phyloP scores from a whole-genome alignment of 2,888 invertebrate genomes.

The Malacosoma neustria region DNA sequence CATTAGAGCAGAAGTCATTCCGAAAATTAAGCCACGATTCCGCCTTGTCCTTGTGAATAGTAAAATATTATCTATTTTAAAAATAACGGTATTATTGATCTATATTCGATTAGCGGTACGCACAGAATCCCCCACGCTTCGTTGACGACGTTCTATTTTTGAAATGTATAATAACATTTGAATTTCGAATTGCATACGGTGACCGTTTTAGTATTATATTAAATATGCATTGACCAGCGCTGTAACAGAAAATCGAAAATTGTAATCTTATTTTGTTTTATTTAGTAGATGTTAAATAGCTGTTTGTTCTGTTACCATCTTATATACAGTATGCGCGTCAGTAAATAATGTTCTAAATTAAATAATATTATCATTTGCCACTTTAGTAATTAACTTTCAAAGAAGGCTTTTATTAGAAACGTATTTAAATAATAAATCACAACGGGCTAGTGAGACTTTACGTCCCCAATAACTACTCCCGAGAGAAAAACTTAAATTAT shows the following conservation, averaged over 20 bases:
- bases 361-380: constrained; percentile 1
- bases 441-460: too few species aligned
- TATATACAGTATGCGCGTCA: constrained; percentile 15
- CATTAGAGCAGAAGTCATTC: too few species aligned
- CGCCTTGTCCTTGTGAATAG: too few species aligned
- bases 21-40: too few species aligned
- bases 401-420: too few species aligned
- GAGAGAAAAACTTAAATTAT: too few species aligned
- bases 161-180: constrained; percentile 36
- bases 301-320: constrained; percentile 13
- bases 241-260: constrained; percentile 21
- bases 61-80: not conserved
- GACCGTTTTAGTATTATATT: constrained; percentile 48
- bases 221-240: constrained; percentile 40
- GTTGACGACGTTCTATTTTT: constrained; percentile 39
- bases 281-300: constrained; percentile 35
- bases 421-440: too few species aligned
- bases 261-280: constrained; percentile 26
- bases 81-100: constrained; percentile 1
- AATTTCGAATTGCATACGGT: constrained; percentile 40
- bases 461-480: too few species aligned
- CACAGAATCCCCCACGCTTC: constrained; percentile 11
- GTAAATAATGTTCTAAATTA: constrained; percentile 1
- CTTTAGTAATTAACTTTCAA: too few species aligned
- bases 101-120: constrained; percentile 28